These are phyloP conservation scores for Albula goreensis DNA, from an alignment of 2,113 vertebrate species.

Conservation along the genomic window DNA sequence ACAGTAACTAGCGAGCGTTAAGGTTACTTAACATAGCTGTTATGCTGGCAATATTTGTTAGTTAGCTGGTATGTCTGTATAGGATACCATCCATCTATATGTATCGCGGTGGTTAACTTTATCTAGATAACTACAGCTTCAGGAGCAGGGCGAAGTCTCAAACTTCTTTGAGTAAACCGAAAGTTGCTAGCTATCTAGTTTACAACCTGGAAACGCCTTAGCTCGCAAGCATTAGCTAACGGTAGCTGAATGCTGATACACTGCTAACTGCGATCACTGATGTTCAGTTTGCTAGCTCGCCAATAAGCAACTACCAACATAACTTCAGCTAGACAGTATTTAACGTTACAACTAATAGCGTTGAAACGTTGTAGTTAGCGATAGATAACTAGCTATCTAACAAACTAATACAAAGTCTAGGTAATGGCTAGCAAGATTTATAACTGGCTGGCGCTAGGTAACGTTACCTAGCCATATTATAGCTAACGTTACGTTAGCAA, in stretches of 20 bases:
- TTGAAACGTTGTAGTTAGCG: background rate
- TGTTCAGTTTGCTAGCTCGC: no score
- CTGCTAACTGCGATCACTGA: no score
- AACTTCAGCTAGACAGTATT: no score
- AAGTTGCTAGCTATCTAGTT: background rate
- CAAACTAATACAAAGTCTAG: background rate
- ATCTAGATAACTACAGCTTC: background rate
- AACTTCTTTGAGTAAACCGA: conserved; percentile 4
- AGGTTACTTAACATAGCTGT: no score
- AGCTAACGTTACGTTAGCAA: conserved; percentile 44
- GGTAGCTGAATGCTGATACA: background rate
- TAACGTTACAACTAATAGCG: background rate
- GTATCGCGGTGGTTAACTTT: background rate
- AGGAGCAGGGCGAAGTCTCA: background rate
- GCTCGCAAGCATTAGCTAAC: background rate
- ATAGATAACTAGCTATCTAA: background rate
- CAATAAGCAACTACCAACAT: no score
- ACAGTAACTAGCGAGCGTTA: no score
- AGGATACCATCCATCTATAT: no score
- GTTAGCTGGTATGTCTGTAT: no score
- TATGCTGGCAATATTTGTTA: no score
- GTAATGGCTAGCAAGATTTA: background rate
- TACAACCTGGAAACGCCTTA: background rate
- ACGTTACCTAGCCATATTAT: background rate
- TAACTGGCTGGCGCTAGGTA: background rate